Evolutionary conservation across 2,113 vertebrate genomes (phyloP), one percentile per base, ranked within the genome.

Genomic region (Ceyx margarethae): DNA sequence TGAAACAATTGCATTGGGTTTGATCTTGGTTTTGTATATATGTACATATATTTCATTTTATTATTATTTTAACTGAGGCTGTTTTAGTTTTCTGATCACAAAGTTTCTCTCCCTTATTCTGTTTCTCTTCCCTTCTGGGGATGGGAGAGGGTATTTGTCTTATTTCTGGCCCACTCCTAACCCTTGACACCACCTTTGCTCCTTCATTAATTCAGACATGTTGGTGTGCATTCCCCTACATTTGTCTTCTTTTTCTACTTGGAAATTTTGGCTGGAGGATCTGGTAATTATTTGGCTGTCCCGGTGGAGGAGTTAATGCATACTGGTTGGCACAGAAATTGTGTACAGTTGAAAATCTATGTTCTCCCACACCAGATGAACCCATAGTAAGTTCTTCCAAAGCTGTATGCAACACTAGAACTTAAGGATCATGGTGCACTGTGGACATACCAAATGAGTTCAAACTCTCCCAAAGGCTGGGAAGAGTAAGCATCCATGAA

Each of bases 351-450:
- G 84, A 33, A 75, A 66, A 66, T 29, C 23, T n/a, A 14, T 31
- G 29, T 37, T 10, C 10, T 43, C 22, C n/a, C 3, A 10, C 5
- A 56, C 13, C 29, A 14, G 0, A 0, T 45, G 23, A 23, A 82
- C n/a, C 19, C 35, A 29, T 42, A 15, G 17, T 29, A 48, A 31
- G 10, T 18, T 31, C 19, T 69, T 29, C 25, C 48, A 35, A 53
- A 82, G 42, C 16, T 40, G 45, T 26, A 48, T n/a, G 40, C 6
- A 35, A 31, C 7, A 23, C 14, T 65, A 43, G 8, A 66, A 33
- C 8, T 9, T 21, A 9, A 42, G 20, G 18, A 4, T 75, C 29
- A 43, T 0, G 2, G 29, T 40, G 31, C 57, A 53, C 22, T 0
- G 1, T 40, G 48, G 15, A 67, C 31, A 17, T 3, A 21, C 8